Evolutionary conservation across 2,797 vertebrate genomes (phyloP), one percentile per base, ranked within the genome.

Genomic region (Nannoperca australis): DNA sequence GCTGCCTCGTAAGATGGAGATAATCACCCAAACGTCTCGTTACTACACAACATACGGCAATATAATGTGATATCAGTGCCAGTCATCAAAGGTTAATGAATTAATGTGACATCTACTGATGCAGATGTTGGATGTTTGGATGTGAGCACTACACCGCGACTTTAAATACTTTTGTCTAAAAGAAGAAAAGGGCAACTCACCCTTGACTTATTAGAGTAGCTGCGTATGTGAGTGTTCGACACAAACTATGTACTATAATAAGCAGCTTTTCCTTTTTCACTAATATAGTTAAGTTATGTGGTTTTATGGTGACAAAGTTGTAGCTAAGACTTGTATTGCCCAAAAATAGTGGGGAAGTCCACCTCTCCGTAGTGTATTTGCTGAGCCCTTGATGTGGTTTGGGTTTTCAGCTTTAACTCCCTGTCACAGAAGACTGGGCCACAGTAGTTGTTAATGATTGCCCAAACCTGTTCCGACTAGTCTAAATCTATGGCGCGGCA

Each of bases 1-100:
- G 97, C 98, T 99, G 97, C 98, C 98, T 97, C 96, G 98, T 99
- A 99, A 99, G 98, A 99, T 99, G 98, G 95, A 94, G 94, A 96
- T 95, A 95, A 94, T 91, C 90, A 90, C 94, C 97, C 96, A 94
- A 78, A 69, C 8, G 12, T 70, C 32, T 24, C 15, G 2, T 36
- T 12, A 55, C 68, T 74, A 62, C 53, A 36, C 20, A 49, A 4
- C 9, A n/a, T 22, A 50, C n/a, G 2, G 44, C 44, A 63, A 47
- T 24, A 61, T 45, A 1, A 44, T 44, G 49, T 62, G 47, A 61
- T 42, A 24, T 69, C 6, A 66, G 18, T 22, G 22, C 2, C 15
- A 55, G 10, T 45, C 61, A 59, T 54, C 65, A 36, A 81, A 51
- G 17, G 22, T 82, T 36, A 76, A 58, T 66, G 24, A 77, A 56